These are phyloP conservation scores for Eriocheir sinensis DNA, from an alignment of 1,140 invertebrate genomes.

Conservation along the genomic window DNA sequence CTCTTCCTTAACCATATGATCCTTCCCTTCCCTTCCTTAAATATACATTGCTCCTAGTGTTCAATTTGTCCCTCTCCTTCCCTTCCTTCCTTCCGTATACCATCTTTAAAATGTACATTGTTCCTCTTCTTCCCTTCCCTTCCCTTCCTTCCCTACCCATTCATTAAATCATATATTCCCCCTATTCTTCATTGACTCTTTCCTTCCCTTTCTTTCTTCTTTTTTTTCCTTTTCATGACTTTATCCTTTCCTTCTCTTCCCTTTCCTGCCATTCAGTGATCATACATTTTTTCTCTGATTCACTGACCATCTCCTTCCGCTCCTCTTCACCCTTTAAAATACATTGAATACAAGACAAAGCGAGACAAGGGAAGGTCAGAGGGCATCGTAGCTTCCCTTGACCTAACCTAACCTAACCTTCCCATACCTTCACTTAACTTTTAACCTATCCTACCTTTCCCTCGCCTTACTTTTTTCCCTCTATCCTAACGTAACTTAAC, in stretches of 20 bases:
- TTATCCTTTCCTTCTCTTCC: no score
- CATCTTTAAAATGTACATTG: background rate
- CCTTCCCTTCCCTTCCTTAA: background rate
- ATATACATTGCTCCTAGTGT: no score
- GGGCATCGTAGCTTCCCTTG: no score
- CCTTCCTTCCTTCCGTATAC: background rate
- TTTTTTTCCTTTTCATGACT: background rate
- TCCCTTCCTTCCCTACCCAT: conserved; percentile 5
- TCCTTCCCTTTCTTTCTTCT: background rate
- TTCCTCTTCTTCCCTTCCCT: conserved; percentile 23
- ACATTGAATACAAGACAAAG: no score
- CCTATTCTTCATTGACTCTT: background rate
- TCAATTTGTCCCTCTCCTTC: background rate
- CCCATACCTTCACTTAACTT: no score
- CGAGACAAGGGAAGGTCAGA: no score
- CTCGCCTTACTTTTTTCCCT: background rate
- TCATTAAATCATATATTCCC: background rate
- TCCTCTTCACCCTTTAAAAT: background rate
- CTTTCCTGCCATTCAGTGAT: background rate
- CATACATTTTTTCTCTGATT: background rate
- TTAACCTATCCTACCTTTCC: background rate
- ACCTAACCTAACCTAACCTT: conserved; percentile 24
- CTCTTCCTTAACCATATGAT: no score
- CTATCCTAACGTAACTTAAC: background rate
- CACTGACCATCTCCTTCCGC: background rate